These are phyloP conservation scores for Luehdorfia chinensis DNA, from an alignment of 1,140 invertebrate species.

Conservation along the genomic window DNA sequence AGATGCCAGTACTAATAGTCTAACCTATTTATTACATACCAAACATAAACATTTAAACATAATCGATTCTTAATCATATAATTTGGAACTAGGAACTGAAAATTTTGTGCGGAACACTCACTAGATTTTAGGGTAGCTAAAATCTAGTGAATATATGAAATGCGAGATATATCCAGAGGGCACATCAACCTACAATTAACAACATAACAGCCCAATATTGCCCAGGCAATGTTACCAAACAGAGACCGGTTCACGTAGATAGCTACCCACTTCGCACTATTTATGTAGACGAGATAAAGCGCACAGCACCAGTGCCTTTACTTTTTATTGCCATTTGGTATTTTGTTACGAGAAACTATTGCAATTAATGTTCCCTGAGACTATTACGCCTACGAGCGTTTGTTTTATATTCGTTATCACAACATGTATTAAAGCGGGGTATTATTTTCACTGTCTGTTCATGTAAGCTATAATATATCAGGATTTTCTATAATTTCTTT, in stretches of 20 bases:
- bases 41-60: no score
- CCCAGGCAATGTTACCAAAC: constrained; percentile 53
- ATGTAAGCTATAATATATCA: constrained; percentile 8
- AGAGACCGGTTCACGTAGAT: constrained; percentile 27
- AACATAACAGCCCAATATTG: constrained; percentile 49
- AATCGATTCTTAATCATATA: no score
- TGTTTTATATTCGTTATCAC: constrained; percentile 12
- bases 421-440: neutral
- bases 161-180: constrained; percentile 17
- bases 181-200: constrained; percentile 54
- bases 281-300: constrained; percentile 45
- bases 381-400: constrained; percentile 14
- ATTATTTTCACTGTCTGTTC: constrained; percentile 10
- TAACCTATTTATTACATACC: no score
- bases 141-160: constrained; percentile 3
- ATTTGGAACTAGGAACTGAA: no score
- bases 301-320: constrained; percentile 30
- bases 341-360: constrained; percentile 31
- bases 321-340: constrained; percentile 33
- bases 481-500: no score
- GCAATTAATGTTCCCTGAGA: constrained; percentile 20
- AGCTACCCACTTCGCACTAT: constrained; percentile 24
- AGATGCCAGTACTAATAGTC: no score
- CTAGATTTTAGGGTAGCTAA: no score
- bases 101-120: no score